Conservation (phyloP, 2,888 invertebrate genomes). For the Mylabris sibirica region DNA sequence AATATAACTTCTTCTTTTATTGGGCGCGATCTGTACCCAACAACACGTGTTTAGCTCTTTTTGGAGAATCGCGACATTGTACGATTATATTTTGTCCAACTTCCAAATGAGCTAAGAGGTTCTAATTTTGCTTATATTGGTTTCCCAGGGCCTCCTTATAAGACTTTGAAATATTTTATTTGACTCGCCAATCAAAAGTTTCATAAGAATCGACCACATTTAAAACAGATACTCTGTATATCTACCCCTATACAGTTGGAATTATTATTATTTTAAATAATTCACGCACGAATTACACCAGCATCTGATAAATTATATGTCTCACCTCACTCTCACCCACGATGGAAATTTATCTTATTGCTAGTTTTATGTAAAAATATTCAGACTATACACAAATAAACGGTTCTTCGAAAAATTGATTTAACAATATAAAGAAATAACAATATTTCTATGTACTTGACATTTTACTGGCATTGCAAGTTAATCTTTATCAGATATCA, state of each 20-base stretch:
- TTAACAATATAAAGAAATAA: background rate
- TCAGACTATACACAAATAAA: background rate
- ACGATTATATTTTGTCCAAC: too few species aligned
- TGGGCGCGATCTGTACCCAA: too few species aligned
- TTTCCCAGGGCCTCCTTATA: too few species aligned
- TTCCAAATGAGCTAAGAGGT: too few species aligned
- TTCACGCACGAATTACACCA: background rate
- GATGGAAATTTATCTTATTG: conserved; percentile 1
- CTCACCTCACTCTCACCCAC: background rate
- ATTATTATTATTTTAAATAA: background rate
- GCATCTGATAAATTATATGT: conserved; percentile 1
- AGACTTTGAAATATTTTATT: too few species aligned
- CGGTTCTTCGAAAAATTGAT: background rate
- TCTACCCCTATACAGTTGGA: background rate
- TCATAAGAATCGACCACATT: too few species aligned
- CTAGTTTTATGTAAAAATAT: conserved; percentile 7
- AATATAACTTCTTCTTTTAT: too few species aligned
- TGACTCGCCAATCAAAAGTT: too few species aligned
- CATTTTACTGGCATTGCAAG: background rate
- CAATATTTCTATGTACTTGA: background rate
- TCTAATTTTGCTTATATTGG: too few species aligned
- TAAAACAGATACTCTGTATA: too few species aligned
- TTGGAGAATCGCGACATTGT: too few species aligned
- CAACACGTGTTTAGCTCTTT: too few species aligned
- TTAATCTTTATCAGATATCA: background rate